Percentiles rank a stretch among this genome's conserved stretches.
Evolutionary conservation across 2,797 vertebrate species (phyloP).

Genomic region (Bradypus variegatus): DNA sequence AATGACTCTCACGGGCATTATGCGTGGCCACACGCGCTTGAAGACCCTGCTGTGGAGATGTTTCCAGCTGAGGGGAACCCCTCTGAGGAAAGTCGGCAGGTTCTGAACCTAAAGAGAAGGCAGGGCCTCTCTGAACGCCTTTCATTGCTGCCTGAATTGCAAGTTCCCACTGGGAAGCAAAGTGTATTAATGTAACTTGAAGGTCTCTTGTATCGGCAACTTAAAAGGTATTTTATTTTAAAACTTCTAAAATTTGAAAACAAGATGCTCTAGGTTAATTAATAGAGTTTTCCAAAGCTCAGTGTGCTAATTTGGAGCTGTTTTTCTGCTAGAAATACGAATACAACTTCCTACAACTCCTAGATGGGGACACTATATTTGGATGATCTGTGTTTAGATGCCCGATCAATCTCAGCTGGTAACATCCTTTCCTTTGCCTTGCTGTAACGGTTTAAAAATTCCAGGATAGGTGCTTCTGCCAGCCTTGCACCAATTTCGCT

Average conservation of each 20-base stretch:
- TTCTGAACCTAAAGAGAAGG: constrained; percentile 30
- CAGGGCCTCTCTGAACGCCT: constrained; percentile 25
- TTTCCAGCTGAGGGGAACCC: background rate
- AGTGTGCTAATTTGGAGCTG: constrained; percentile 59
- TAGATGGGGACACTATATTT: background rate
- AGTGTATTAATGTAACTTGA: constrained; percentile 23
- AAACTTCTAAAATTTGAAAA: background rate
- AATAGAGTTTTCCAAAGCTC: constrained; percentile 23
- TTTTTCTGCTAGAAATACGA: background rate
- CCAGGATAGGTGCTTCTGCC: too few relatives aligned
- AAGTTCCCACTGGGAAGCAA: constrained; percentile 24
- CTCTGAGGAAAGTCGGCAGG: background rate
- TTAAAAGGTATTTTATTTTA: constrained; percentile 40
- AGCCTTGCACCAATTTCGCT: too few relatives aligned
- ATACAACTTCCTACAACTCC: background rate
- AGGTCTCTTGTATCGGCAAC: constrained; percentile 58
- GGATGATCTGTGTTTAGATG: background rate
- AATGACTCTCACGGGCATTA: background rate
- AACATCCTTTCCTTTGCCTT: constrained; percentile 45
- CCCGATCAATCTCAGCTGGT: background rate
- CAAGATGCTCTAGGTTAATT: too few relatives aligned
- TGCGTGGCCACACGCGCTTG: constrained; percentile 35
- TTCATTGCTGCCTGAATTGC: constrained; percentile 34
- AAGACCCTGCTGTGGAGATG: constrained; percentile 28
- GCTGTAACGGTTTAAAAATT: too few relatives aligned